Conservation (phyloP, 2,888 invertebrate species). For the Andrena marginata region DNA sequence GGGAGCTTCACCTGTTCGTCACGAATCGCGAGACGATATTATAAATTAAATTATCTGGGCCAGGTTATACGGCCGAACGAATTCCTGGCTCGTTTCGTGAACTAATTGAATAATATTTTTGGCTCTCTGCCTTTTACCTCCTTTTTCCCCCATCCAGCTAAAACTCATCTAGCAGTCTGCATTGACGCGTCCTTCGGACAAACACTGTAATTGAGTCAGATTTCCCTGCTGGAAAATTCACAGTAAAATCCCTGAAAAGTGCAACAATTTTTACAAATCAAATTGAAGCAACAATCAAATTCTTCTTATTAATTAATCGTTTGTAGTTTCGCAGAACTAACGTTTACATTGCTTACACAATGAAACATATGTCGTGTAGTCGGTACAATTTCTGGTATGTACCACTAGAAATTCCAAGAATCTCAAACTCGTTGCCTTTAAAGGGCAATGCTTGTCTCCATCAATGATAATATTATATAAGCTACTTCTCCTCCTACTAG, state of each 20-base stretch:
- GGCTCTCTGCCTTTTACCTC: slow-evolving; percentile 25
- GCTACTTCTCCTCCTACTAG: neutral
- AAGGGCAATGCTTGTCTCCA: neutral
- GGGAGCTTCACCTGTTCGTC: slow-evolving; percentile 49
- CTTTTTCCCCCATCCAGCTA: slow-evolving; percentile 2
- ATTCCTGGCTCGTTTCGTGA: slow-evolving; percentile 70
- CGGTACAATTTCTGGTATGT: neutral
- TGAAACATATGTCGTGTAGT: neutral
- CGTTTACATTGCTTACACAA: neutral
- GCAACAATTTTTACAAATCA: neutral
- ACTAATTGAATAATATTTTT: slow-evolving; percentile 76
- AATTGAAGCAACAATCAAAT: neutral
- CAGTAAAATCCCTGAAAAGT: neutral
- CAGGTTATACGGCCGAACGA: slow-evolving; percentile 52
- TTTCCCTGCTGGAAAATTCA: neutral
- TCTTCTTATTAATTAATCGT: neutral
- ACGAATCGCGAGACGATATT: slow-evolving; percentile 63
- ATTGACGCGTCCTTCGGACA: slow-evolving; percentile 30
- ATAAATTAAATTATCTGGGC: slow-evolving; percentile 68
- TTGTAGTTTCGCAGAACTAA: neutral
- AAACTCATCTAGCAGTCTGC: slow-evolving; percentile 1
- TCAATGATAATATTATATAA: neutral
- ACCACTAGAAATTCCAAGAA: slow-evolving; percentile 3
- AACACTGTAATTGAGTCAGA: slow-evolving; percentile 8
- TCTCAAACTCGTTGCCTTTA: neutral